A percentile compares a stretch with the other conserved stretches of the same genome.
These are phyloP conservation scores for honey bee (Apis mellifera) DNA, from an alignment of 1,140 invertebrate species.

Conservation along the genomic window DNA sequence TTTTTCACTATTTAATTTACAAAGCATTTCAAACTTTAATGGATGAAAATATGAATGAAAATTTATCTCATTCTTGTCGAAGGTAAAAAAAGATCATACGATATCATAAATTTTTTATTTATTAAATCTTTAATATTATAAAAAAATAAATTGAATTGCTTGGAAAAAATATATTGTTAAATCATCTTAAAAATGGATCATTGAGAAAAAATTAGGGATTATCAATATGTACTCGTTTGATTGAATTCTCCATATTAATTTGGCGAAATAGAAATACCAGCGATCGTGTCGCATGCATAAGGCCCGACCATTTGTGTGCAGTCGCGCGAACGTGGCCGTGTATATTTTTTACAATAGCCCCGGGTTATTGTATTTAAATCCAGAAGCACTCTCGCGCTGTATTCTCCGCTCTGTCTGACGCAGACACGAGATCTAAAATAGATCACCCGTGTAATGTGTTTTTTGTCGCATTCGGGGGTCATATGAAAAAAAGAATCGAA, in stretches of 20 bases:
- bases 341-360: conserved; percentile 60
- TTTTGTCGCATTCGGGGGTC: too few species aligned
- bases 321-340: conserved; percentile 6
- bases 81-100: too few species aligned
- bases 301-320: conserved; percentile 24
- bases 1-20: too few species aligned
- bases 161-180: too few species aligned
- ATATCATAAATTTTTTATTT: too few species aligned
- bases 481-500: too few species aligned
- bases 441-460: too few species aligned
- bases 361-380: conserved; percentile 70
- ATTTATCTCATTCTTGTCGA: too few species aligned
- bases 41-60: too few species aligned
- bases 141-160: too few species aligned
- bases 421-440: conserved; percentile 31
- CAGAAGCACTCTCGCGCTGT: conserved; percentile 44
- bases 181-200: not conserved
- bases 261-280: conserved; percentile 59
- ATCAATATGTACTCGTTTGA: conserved; percentile 54
- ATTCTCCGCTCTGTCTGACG: conserved; percentile 49
- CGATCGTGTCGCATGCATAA: conserved; percentile 49
- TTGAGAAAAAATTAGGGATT: conserved; percentile 22
- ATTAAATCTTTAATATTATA: too few species aligned
- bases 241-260: conserved; percentile 57
- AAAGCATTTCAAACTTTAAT: too few species aligned